Conservation (phyloP, 2,888 invertebrate genomes). For the Chrysolina haemoptera region DNA sequence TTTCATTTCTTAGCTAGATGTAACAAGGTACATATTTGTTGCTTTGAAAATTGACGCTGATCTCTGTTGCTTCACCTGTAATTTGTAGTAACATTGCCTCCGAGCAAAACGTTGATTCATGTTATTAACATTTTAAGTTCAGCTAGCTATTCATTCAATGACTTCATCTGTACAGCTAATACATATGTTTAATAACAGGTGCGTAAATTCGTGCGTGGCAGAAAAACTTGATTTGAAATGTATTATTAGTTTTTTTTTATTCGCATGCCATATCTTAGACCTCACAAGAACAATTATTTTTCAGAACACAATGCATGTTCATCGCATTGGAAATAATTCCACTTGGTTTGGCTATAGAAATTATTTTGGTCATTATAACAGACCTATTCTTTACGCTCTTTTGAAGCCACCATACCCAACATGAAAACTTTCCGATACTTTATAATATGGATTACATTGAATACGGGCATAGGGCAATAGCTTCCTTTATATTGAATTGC, state of each 20-base stretch:
- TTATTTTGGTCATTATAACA: too few relatives aligned
- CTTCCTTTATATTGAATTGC: too few relatives aligned
- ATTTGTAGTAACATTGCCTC: constrained; percentile 1
- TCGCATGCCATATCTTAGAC: background rate
- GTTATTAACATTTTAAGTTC: constrained; percentile 15
- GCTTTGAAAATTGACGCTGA: background rate
- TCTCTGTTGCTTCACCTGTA: constrained; percentile 5
- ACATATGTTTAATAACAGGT: background rate
- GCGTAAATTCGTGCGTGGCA: constrained; percentile 13
- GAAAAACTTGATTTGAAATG: background rate
- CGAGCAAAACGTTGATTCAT: constrained; percentile 12
- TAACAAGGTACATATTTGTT: background rate
- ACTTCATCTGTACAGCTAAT: constrained; percentile 16
- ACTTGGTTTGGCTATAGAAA: too few relatives aligned
- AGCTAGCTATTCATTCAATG: background rate
- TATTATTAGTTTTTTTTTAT: background rate
- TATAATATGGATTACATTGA: too few relatives aligned
- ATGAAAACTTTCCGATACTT: too few relatives aligned
- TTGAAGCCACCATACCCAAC: too few relatives aligned
- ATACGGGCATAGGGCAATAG: too few relatives aligned
- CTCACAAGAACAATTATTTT: background rate
- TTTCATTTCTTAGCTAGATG: background rate
- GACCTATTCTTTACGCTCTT: too few relatives aligned
- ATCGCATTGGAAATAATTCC: too few relatives aligned
- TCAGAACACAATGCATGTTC: too few relatives aligned